Evolutionary conservation across 2,113 vertebrate genomes (phyloP), one percentile per base, ranked within the genome.

Genomic region (Hystrix cristata): DNA sequence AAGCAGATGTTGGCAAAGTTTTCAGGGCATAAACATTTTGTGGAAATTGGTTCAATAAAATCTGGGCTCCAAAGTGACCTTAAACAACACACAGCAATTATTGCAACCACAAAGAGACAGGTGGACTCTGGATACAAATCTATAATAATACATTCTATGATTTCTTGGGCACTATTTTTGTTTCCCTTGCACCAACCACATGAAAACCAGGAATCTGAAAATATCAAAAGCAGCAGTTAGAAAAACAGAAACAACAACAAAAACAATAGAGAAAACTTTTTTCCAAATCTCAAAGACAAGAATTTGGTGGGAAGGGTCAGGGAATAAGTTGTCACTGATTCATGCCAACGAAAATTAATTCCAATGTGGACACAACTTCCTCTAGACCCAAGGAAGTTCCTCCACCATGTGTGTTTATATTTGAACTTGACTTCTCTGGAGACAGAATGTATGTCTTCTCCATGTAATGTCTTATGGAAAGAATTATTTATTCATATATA

Each of bases 21-120:
- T 94, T 69, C 53, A 43, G 89, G 59, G 60, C 18, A 48, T 76
- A 84, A 74, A 57, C 55, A 86, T 88, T 93, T 72, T 67, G 65
- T 64, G 46, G 83, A 97, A 90, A 97, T 59, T 60, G 71, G 59
- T 82, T 88, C 65, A 55, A 62, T 95, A 80, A 87, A 90, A 81
- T 46, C 71, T 64, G 25, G 46, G 62, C 74, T 96, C 62, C 67
- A 46, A 86, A 78, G 72, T 29, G 86, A 23, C 43, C 86, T 94
- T 84, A 38, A n/a, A n/a, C 65, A 84, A 79, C 51, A 85, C 53
- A 71, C 0, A 88, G 51, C 72, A 86, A 95, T 95, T 89, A 80
- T 18, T 31, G 9, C 38, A 71, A 67, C 60, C 94, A 76, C 6
- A 53, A n/a, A 96, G 31, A 85, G 27, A 67, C n/a, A 71, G 71